Evolutionary conservation across 2,888 invertebrate genomes (phyloP).

Genomic region (Candidula unifasciata): DNA sequence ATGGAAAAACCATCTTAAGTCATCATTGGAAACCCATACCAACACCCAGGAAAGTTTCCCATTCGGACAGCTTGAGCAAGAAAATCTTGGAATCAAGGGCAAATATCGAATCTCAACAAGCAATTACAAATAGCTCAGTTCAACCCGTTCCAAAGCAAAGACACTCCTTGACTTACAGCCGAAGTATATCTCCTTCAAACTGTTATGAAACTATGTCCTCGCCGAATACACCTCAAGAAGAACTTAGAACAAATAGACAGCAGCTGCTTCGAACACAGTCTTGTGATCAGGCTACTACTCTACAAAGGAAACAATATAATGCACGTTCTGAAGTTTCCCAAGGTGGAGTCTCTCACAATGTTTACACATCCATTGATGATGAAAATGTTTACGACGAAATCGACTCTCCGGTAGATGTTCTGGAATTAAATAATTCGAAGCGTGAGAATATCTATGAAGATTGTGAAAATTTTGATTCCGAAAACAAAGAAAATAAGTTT

Average conservation of each 20-base stretch:
- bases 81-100: neutral
- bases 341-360: neutral
- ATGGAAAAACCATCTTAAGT: neutral
- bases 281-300: neutral
- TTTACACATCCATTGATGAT: neutral
- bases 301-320: neutral
- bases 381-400: slow-evolving; percentile 37
- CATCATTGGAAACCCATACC: slow-evolving; percentile 22
- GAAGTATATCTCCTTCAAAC: slow-evolving; percentile 5
- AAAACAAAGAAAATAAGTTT: too few species aligned
- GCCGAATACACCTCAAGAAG: too few species aligned
- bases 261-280: neutral
- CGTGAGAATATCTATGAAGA: slow-evolving; percentile 21
- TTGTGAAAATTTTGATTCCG: neutral
- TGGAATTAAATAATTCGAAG: neutral
- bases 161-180: neutral
- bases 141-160: slow-evolving; percentile 36
- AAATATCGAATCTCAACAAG: neutral
- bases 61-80: neutral
- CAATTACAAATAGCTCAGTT: neutral
- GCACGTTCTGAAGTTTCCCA: too few species aligned
- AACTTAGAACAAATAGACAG: too few species aligned
- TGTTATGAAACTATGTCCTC: neutral
- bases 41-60: slow-evolving; percentile 24
- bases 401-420: too few species aligned